Evolutionary conservation across 2,797 vertebrate genomes (phyloP).

Genomic region (Glossophaga mutica): DNA sequence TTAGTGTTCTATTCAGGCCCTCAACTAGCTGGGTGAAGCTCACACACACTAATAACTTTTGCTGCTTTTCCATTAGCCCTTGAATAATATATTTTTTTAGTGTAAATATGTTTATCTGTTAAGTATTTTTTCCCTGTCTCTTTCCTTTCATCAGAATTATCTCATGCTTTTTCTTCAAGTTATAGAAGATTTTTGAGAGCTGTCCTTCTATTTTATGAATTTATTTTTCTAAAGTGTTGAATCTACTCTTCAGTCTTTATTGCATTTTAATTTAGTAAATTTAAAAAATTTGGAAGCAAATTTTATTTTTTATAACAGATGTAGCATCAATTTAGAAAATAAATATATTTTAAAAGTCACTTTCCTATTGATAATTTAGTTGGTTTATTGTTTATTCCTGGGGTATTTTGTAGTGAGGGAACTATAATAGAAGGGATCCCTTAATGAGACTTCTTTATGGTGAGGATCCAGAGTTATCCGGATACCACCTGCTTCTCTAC

Average conservation of each 20-base stretch:
- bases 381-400: background rate
- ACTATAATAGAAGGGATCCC: background rate
- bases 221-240: background rate
- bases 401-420: background rate
- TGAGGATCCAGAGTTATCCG: background rate
- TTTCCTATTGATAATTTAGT: background rate
- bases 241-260: background rate
- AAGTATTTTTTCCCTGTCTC: background rate
- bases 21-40: background rate
- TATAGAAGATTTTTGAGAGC: background rate
- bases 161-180: background rate
- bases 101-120: background rate
- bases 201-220: background rate
- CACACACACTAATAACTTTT: background rate
- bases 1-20: background rate
- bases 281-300: background rate
- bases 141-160: background rate
- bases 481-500: background rate
- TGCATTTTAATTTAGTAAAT: background rate
- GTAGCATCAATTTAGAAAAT: background rate
- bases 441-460: accelerated
- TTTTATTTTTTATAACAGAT: conserved; percentile 1
- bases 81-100: background rate
- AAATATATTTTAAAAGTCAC: background rate
- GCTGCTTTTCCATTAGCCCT: background rate